These are phyloP conservation scores for Melinopterus prodromus DNA, from an alignment of 2,888 invertebrate genomes.

Conservation along the genomic window DNA sequence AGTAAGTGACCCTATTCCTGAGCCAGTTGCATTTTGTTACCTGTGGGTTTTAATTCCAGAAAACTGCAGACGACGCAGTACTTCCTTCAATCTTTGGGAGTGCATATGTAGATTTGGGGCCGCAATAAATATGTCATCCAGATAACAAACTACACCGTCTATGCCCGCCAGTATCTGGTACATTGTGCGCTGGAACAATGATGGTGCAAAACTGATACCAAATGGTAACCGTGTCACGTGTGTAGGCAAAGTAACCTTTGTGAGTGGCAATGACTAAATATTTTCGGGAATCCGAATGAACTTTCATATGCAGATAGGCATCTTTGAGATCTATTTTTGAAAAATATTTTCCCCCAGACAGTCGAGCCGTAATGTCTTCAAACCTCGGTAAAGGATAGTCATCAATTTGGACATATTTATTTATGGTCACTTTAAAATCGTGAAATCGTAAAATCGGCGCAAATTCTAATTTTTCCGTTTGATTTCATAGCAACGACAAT, in stretches of 20 bases:
- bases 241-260: slow-evolving; percentile 14
- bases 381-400: slow-evolving; percentile 38
- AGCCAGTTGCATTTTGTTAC: background rate
- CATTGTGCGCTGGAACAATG: slow-evolving; percentile 17
- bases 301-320: no score
- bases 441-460: no score
- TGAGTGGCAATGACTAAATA: slow-evolving; percentile 21
- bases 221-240: slow-evolving; percentile 11
- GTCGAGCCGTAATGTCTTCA: slow-evolving; percentile 30
- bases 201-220: slow-evolving; percentile 11
- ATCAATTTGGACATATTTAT: slow-evolving; percentile 33
- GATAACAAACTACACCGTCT: slow-evolving; percentile 12
- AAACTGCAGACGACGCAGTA: slow-evolving; percentile 20
- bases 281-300: slow-evolving; percentile 29
- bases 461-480: slow-evolving; percentile 43
- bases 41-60: background rate
- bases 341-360: no score
- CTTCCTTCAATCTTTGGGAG: slow-evolving; percentile 25
- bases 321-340: no score
- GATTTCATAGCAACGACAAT: slow-evolving; percentile 40
- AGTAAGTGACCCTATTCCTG: background rate
- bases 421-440: slow-evolving; percentile 41
- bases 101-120: slow-evolving; percentile 23
- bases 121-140: slow-evolving; percentile 27
- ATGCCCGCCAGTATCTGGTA: slow-evolving; percentile 19